Percentiles rank a stretch among this genome's conserved stretches.
phyloP scores from a whole-genome alignment of 2,888 invertebrate species.

The Luperina testacea region DNA sequence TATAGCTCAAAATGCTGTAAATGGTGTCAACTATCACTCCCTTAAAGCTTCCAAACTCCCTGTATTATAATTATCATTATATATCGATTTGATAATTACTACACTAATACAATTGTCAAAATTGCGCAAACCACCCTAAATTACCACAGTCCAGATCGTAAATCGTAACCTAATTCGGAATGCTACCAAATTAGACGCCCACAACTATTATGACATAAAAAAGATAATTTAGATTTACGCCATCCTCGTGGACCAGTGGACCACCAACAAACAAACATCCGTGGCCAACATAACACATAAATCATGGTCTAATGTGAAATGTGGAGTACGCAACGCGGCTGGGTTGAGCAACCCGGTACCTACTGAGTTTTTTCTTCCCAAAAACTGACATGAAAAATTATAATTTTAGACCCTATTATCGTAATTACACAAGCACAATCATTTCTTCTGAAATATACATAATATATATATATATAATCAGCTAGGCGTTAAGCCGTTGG shows the following conservation, averaged over 20 bases:
- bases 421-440: too few relatives aligned
- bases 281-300: constrained; percentile 57
- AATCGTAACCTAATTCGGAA: constrained; percentile 41
- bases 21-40: too few relatives aligned
- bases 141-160: background rate
- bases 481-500: too few relatives aligned
- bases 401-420: background rate
- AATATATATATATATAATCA: too few relatives aligned
- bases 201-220: constrained; percentile 60
- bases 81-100: too few relatives aligned
- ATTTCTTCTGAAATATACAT: too few relatives aligned
- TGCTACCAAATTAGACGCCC: constrained; percentile 39
- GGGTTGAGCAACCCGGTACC: constrained; percentile 22
- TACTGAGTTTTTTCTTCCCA: constrained; percentile 16
- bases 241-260: constrained; percentile 63
- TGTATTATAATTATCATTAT: background rate
- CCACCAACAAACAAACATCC: constrained; percentile 65
- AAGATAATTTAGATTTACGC: constrained; percentile 65
- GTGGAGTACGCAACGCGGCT: constrained; percentile 25
- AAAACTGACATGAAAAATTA: background rate
- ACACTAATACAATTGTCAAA: background rate
- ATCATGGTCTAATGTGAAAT: constrained; percentile 53
- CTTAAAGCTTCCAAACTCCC: too few relatives aligned
- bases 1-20: too few relatives aligned
- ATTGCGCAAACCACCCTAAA: background rate